These are phyloP conservation scores for Epizoanthus rinbou DNA, from an alignment of 92 coral and sea anemone genomes.

Conservation along the genomic window DNA sequence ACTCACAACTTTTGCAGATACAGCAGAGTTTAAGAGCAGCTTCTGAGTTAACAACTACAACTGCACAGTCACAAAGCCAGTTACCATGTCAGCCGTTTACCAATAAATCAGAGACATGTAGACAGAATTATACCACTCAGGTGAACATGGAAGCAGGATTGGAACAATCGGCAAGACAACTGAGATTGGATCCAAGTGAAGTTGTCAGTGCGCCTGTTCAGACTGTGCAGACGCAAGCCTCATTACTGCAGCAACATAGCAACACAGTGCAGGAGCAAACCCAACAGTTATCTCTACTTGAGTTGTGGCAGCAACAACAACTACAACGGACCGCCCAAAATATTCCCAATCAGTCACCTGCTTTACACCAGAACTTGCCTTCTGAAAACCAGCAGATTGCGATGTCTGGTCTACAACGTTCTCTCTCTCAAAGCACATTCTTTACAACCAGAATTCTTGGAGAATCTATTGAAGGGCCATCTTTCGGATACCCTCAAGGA, in stretches of 20 bases:
- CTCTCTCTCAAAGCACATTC: background rate
- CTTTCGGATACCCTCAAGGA: background rate
- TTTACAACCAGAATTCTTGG: background rate
- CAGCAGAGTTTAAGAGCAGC: background rate
- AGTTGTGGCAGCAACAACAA: constrained; percentile 15
- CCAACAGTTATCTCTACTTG: background rate
- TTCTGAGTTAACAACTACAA: background rate
- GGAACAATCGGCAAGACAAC: background rate
- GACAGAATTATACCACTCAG: background rate
- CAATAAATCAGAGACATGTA: background rate
- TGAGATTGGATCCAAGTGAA: too few species aligned
- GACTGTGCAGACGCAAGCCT: background rate
- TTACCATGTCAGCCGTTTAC: constrained; percentile 1
- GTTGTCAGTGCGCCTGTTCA: background rate
- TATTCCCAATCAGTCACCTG: background rate
- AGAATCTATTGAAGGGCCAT: background rate
- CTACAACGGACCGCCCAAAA: background rate
- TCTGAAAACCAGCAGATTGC: background rate
- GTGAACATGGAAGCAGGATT: background rate
- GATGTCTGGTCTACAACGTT: background rate
- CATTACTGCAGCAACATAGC: background rate
- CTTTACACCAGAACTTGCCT: background rate
- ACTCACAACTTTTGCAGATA: background rate
- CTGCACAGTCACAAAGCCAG: background rate
- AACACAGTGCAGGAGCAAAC: background rate